Evolutionary conservation across 2,797 vertebrate genomes (phyloP), one percentile per base, ranked within the genome.

Genomic region (Chrosomus eos): DNA sequence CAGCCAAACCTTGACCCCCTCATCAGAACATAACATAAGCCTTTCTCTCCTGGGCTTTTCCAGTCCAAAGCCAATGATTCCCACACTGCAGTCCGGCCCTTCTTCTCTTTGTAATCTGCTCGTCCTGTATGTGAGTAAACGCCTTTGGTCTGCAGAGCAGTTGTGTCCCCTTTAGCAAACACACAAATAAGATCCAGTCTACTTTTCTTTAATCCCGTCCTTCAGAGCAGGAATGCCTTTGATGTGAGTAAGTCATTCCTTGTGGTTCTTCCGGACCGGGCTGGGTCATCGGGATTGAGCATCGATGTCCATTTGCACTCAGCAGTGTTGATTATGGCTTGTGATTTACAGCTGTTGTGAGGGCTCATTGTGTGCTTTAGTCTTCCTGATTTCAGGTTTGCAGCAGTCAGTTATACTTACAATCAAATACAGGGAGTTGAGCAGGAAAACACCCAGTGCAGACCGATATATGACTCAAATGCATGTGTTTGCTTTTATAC

Each of bases 101-200:
- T 33, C 10, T 53, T 55, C 48, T 36, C 13, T n/a, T 3, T 76
- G 73, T 76, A 38, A 58, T 58, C 74, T 55, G 33, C 21, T 6
- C 2, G 3, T 58, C 74, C 23, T 76, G 73, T 40, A 58, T 38
- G 13, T 26, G 58, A 74, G 55, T 26, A 38, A 38, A 62, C 1
- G 28, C 19, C 68, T 82, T 82, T n/a, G 21, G 68, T 33, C 38
- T 73, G 70, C 28, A 45, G 38, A 62, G 28, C 53, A 62, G 38
- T 82, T 82, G 80, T 82, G 80, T 82, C 5, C 80, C 55, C n/a
- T 53, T 71, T 81, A 31, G 1, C 51, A 31, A 73, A 73, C 55
- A 82, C 43, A 62, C 55, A 82, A 64, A 82, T 82, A 74, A 19
- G 40, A 64, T 82, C 70, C 70, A 82, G 81, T 74, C 70, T 48